Evolutionary conservation across 2,888 invertebrate species (phyloP), one percentile per base, ranked within the genome.

Genomic region (Panopea generosa): DNA sequence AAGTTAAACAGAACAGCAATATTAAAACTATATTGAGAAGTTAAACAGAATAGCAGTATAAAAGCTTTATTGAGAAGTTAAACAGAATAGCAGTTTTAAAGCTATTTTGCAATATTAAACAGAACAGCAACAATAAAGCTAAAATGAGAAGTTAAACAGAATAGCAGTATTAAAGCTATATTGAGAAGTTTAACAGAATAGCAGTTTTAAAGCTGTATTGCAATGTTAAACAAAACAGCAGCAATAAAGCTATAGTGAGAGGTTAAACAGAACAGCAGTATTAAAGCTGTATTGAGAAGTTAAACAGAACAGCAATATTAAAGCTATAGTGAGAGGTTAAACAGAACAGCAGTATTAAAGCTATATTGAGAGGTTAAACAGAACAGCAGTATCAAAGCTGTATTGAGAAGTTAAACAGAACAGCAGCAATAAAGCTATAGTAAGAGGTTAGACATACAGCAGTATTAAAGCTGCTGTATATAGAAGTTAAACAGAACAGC

Each of bases 1-100:
- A 89, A 0, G 82, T 93, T n/a, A 91, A 91, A 69, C 79, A 89
- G 33, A 93, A 93, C 82, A 83, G 84, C 9, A n/a, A n/a, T n/a
- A n/a, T n/a, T n/a, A n/a, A n/a, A 92, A 61, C 75, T 93, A 4
- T 86, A 90, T 18, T 63, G 86, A 20, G 88, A 89, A 0, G 82
- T 93, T 16, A 91, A 91, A 69, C 79, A 89, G 33, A 93, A 93
- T 82, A 83, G 84, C 11, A 86, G 86, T 49, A 85, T 92, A 29
- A 84, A 86, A 67, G 83, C 87, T 24, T 70, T 92, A 57, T 92
- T 92, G 81, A 75, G 73, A 49, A 6, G 4, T 4, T 11, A 33
- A 33, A 33, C n/a, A 47, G 16, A 3, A 47, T 9, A 18, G 3
- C 47, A 47, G 47, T 4, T 9, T 20, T 47, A 18, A 9, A 16